These are phyloP conservation scores for Pseudomyrmex concolor DNA, from an alignment of 1,140 invertebrate genomes.

Conservation along the genomic window DNA sequence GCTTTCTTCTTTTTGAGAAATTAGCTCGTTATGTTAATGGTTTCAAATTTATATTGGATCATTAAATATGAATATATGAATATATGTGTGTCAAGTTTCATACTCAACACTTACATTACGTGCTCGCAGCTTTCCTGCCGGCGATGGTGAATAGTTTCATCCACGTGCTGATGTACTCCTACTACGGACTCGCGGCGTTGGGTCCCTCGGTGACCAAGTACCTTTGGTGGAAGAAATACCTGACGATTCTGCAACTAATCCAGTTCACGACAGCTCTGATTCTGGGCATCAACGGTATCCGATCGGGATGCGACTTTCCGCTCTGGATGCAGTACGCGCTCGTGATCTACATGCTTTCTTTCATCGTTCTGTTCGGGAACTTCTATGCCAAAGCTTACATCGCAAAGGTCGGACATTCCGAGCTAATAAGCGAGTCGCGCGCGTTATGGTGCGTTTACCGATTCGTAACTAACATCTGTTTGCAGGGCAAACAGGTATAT, in stretches of 20 bases:
- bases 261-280: constrained; percentile 95
- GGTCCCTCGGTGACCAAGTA: constrained; percentile 92
- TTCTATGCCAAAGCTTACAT: constrained; percentile 95
- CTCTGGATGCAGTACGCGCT: constrained; percentile 97
- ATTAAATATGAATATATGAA: no score
- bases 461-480: constrained; percentile 10
- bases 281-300: constrained; percentile 93
- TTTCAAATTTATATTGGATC: no score
- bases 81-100: not conserved
- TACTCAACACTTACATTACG: not conserved
- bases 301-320: constrained; percentile 94
- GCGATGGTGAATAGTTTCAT: constrained; percentile 96
- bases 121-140: constrained; percentile 90
- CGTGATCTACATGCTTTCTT: constrained; percentile 95
- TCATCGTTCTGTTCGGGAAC: constrained; percentile 95
- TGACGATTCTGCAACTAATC: constrained; percentile 94
- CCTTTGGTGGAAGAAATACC: constrained; percentile 97
- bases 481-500: constrained; percentile 82
- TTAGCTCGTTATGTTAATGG: not conserved
- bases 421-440: not conserved
- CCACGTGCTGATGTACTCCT: constrained; percentile 97
- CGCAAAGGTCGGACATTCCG: constrained; percentile 86
- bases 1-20: not conserved
- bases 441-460: not conserved
- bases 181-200: constrained; percentile 94